Base-by-base conservation (phyloP, 2,797 vertebrate genomes). In the Antennarius maculatus region DNA sequence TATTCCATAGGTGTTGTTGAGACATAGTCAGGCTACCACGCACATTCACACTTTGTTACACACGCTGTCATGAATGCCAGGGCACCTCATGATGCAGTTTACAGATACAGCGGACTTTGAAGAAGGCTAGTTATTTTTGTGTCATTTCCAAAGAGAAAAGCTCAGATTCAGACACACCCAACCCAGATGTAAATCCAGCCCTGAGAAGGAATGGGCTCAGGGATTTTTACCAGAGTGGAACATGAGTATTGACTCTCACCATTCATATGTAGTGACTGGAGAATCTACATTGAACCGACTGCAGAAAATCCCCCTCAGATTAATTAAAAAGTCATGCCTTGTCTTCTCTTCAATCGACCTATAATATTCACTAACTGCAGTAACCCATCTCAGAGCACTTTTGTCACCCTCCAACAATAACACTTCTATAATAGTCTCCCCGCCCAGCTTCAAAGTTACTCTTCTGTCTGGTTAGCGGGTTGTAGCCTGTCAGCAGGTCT, bases 401-500 rank as follows among this genome's bases (percentile, higher is more conserved):
- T 28, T 1, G 6, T n/a, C 2, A 15, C n/a, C 23, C 48, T 43
- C 27, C 18, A 15, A 58, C 18, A 53, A 54, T 49, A 54, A 39
- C 50, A 61, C 39, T 34, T 5, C 31, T 61, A 39, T 49, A 31
- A 54, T 61, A 46, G 16, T 14, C 53, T 56, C 31, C 16, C 42
- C 23, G 48, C 59, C 31, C 16, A 11, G 53, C n/a, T 39, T 45
- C 58, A 62, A 65, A 74, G 53, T 72, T 41, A 58, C 67, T 66
- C 49, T 8, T 8, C 10, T 17, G 49, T 49, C 61, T 72, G 49
- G 54, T 68, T 69, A 65, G 66, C 59, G 52, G 47, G 41, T 63
- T 76, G 28, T 54, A 31, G 55, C 15, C 47, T 71, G 66, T 83
- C 64, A 73, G 58, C 51, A 51, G 64, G 18, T 41, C 42, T 15